Percentiles rank a stretch among this genome's conserved stretches.
These are phyloP conservation scores for Zoanthus solanderi DNA, from an alignment of 92 coral and sea anemone species.

Conservation along the genomic window DNA sequence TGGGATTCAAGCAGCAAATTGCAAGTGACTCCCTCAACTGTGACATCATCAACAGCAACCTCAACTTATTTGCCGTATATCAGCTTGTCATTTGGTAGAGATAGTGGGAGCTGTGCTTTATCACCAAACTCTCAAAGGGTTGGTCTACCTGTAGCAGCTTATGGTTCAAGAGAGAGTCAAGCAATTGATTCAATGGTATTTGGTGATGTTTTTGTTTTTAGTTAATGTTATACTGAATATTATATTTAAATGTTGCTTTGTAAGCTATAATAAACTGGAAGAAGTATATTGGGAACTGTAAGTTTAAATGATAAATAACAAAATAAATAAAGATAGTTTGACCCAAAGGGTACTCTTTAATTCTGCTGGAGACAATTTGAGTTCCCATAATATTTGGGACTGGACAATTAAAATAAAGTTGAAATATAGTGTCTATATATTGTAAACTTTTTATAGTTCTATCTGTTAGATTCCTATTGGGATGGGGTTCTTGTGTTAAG, in stretches of 20 bases:
- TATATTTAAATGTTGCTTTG: not conserved
- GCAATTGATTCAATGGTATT: not conserved
- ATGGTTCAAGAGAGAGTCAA: not conserved
- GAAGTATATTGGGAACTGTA: too few relatives aligned
- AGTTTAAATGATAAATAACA: too few relatives aligned
- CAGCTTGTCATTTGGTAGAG: constrained; percentile 37
- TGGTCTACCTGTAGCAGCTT: not conserved
- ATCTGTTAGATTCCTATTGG: too few relatives aligned
- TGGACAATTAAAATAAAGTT: too few relatives aligned
- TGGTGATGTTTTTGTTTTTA: not conserved
- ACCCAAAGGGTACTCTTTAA: too few relatives aligned
- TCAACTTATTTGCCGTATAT: constrained; percentile 84
- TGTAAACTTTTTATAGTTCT: too few relatives aligned
- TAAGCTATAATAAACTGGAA: too few relatives aligned
- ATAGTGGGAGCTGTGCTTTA: constrained; percentile 48
- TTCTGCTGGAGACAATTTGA: too few relatives aligned
- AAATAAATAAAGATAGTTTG: too few relatives aligned
- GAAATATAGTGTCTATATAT: too few relatives aligned
- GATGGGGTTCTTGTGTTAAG: too few relatives aligned
- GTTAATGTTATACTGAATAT: not conserved
- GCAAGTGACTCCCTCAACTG: constrained; percentile 41
- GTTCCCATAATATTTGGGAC: too few relatives aligned
- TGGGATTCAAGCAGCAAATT: constrained; percentile 66
- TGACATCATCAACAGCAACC: constrained; percentile 28
- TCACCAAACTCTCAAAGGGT: not conserved